A percentile compares a stretch with the other conserved stretches of the same genome.
Conservation (phyloP, 1,140 invertebrate genomes). For the Lucilia sericata region DNA sequence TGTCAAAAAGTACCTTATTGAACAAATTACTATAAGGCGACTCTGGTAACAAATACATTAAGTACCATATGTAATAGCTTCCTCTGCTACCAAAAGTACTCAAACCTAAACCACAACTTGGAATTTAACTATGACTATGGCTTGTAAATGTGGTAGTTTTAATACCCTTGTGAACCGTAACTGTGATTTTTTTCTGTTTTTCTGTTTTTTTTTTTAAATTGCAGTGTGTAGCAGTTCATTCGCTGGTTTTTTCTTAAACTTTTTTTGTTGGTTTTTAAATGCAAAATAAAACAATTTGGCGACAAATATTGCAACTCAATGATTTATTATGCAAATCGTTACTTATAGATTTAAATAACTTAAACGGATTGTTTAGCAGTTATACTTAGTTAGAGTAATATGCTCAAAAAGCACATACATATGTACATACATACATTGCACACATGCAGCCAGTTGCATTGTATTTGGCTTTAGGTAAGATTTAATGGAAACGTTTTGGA, state of each 20-base stretch:
- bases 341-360: slow-evolving; percentile 6
- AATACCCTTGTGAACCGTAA: slow-evolving; percentile 42
- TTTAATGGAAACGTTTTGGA: slow-evolving; percentile 36
- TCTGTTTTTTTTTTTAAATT: not conserved
- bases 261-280: not conserved
- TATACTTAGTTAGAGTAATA: not conserved
- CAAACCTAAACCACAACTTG: no score
- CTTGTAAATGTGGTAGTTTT: not conserved
- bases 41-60: no score
- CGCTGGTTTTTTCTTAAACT: not conserved
- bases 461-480: slow-evolving; percentile 3
- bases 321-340: slow-evolving; percentile 44
- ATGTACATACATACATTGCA: no score
- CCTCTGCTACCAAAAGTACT: no score
- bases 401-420: not conserved
- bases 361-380: not conserved
- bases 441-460: not conserved
- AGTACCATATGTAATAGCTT: no score
- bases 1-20: no score
- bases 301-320: slow-evolving; percentile 38
- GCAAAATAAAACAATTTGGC: slow-evolving; percentile 32
- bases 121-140: not conserved
- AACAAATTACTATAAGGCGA: no score
- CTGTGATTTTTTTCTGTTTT: not conserved
- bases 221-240: not conserved